Base-by-base conservation (phyloP, 2,888 invertebrate genomes). In the Drosophila atroscutellata region DNA sequence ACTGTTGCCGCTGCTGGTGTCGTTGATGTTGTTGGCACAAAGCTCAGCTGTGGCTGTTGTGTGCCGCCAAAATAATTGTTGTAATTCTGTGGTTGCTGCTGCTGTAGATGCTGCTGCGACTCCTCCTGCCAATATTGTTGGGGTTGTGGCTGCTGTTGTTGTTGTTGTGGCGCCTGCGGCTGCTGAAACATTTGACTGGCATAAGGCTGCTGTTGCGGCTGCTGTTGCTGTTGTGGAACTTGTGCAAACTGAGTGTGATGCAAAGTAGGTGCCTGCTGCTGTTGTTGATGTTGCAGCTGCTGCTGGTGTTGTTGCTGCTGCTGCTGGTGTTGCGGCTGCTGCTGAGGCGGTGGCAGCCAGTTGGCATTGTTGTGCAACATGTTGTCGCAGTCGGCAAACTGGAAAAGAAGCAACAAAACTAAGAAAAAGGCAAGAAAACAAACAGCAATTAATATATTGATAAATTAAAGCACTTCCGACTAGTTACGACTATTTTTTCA, bases 281-380 rank as follows among this genome's bases (percentile, higher is more conserved):
- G 70, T 28, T 28, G 28, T 28, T 28, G 28, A 28, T 28, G 77
- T 13, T 58, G 77, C 11, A 51, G 66, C 0, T 60, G 77, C 28
- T 28, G 28, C 1, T 28, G 28, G 1, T n/a, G 60, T 24, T 57
- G 77, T 7, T 61, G 77, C 11, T 36, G 51, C 0, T 55, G 66
- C 0, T 60, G 77, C 24, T 45, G 78, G 0, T 18, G 59, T 6
- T 13, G 83, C 13, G 51, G 78, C 39, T 75, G 81, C 62, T 77
- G 83, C 45, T 79, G 85, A 58, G 84, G 89, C 57, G 62, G 84
- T n/a, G 74, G 84, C 70, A 77, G 81, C 91, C 92, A 91, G 76
- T 80, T 81, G 54, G 76, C 77, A 77, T 87, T 87, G 55, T 87
- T 87, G 72, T 89, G 90, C 90, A 87, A 82, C 90, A 87, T 87